These are phyloP conservation scores for Neoseiulus cucumeris DNA, from an alignment of 1,140 invertebrate species.

Conservation along the genomic window DNA sequence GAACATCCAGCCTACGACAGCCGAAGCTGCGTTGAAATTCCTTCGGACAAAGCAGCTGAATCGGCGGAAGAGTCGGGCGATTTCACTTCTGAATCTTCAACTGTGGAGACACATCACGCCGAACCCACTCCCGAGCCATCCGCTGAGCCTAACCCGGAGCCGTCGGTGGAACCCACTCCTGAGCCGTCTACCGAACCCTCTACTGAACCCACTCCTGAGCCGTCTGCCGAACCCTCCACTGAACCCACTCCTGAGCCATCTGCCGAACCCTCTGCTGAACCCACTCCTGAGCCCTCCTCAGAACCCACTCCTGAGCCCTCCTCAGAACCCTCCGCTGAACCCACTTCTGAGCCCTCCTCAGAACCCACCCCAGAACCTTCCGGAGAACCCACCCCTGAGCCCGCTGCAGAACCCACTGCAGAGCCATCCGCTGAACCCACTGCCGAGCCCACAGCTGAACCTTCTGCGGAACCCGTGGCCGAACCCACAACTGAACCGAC, in stretches of 20 bases:
- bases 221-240: not conserved
- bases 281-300: not conserved
- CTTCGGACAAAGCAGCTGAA: not conserved
- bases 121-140: slow-evolving; percentile 3
- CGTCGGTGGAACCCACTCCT: not conserved
- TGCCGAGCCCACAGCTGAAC: not conserved
- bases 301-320: not conserved
- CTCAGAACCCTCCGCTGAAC: not conserved
- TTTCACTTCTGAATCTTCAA: not conserved
- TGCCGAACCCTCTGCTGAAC: not conserved
- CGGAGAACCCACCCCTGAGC: not conserved
- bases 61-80: not conserved
- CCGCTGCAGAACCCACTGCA: not conserved
- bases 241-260: not conserved
- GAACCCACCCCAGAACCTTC: not conserved
- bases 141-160: not conserved
- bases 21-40: not conserved
- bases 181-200: not conserved
- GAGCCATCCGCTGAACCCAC: not conserved
- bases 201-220: not conserved
- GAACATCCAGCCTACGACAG: not conserved
- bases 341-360: not conserved
- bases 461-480: not conserved
- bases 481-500: too few species aligned
- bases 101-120: not conserved